Percentiles rank a stretch among this genome's conserved stretches.
Evolutionary conservation across 2,888 invertebrate species (phyloP).

Genomic region (Eupithecia tripunctaria): DNA sequence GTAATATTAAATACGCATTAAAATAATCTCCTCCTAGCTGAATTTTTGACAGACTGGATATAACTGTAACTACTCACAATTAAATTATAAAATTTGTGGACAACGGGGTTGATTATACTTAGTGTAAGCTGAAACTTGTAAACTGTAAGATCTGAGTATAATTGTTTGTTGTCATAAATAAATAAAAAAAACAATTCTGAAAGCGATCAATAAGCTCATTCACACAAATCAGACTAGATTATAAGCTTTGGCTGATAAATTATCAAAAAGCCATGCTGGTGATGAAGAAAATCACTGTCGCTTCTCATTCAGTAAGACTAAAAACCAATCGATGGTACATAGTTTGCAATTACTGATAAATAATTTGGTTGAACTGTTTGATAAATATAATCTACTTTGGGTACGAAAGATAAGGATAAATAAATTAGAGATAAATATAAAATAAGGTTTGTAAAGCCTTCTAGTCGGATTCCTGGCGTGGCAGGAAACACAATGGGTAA

Average conservation of each 20-base stretch:
- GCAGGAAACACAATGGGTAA: constrained; percentile 67
- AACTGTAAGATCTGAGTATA: no score
- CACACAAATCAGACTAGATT: neutral
- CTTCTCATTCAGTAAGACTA: constrained; percentile 6
- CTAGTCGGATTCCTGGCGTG: constrained; percentile 64
- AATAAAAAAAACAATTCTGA: neutral
- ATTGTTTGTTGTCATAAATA: no score
- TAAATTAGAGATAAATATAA: constrained; percentile 63
- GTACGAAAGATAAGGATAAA: constrained; percentile 54
- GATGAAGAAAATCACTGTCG: neutral
- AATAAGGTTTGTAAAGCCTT: constrained; percentile 50
- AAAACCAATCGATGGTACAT: constrained; percentile 17
- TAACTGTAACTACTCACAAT: no score
- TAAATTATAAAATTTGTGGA: no score
- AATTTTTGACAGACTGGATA: no score
- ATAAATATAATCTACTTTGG: constrained; percentile 48
- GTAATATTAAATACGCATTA: neutral
- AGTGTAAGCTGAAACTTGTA: no score
- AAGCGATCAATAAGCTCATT: neutral
- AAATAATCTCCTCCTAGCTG: no score
- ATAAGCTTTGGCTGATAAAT: neutral
- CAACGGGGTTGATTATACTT: no score
- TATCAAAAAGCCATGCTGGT: neutral
- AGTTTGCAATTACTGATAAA: constrained; percentile 37
- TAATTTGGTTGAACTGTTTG: constrained; percentile 52